These are phyloP conservation scores for Drosophila takahashii DNA, from an alignment of 1,140 invertebrate genomes.

Conservation along the genomic window DNA sequence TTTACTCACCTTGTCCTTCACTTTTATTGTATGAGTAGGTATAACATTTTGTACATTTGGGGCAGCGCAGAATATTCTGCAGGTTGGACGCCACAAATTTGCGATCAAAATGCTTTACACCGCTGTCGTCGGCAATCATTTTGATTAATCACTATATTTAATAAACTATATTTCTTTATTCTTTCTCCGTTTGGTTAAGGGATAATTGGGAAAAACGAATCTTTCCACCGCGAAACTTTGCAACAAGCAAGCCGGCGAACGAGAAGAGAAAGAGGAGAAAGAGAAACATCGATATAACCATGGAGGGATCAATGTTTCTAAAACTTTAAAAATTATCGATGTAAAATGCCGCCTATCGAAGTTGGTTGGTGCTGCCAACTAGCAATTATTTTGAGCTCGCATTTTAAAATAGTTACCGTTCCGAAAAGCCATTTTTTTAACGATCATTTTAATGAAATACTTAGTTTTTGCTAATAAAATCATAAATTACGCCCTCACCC, in stretches of 20 bases:
- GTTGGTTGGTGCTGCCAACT: no score
- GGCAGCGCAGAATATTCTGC: constrained; percentile 50
- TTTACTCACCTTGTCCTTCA: constrained; percentile 13
- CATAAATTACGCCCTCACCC: neutral
- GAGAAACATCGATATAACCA: neutral
- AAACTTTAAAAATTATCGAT: neutral
- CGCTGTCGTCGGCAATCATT: constrained; percentile 41
- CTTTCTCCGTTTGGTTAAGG: neutral
- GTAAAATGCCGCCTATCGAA: no score
- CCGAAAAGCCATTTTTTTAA: no score
- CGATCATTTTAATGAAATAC: neutral
- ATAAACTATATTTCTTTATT: neutral
- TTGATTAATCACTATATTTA: neutral
- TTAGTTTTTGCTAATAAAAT: neutral
- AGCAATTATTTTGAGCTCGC: no score
- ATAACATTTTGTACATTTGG: constrained; percentile 53
- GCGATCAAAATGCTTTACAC: constrained; percentile 59
- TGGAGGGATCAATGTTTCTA: neutral
- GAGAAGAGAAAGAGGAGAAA: neutral
- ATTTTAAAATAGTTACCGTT: no score
- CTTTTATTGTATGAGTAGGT: neutral
- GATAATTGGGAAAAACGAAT: neutral
- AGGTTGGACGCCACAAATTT: constrained; percentile 67
- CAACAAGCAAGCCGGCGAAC: neutral
- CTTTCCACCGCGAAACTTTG: neutral